Conservation (phyloP, 2,797 vertebrate species). For the Esox lucius region DNA sequence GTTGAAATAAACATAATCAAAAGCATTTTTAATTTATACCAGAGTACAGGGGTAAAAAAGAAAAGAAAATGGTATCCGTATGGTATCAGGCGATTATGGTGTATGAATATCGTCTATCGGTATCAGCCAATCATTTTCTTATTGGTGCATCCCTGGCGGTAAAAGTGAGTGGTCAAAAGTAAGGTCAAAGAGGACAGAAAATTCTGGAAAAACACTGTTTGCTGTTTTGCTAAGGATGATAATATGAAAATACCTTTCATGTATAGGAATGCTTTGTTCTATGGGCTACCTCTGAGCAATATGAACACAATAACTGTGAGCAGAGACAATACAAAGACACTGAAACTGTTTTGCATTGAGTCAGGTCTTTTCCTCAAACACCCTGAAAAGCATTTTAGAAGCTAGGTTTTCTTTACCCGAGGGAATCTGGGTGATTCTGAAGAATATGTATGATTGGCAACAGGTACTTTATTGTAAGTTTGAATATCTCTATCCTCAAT, state of each 20-base stretch:
- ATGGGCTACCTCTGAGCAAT: background rate
- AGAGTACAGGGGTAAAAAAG: too few species aligned
- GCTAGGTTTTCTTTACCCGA: background rate
- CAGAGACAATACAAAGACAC: background rate
- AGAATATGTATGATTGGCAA: background rate
- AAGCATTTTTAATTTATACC: too few species aligned
- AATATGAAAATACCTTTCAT: background rate
- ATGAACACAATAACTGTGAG: background rate
- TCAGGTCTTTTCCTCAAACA: background rate
- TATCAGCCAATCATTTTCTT: too few species aligned
- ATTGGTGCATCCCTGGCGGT: too few species aligned
- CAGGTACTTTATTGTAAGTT: background rate
- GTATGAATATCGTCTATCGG: too few species aligned
- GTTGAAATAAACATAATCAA: too few species aligned
- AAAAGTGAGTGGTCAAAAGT: background rate
- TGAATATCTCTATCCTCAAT: background rate
- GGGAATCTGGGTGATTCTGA: background rate
- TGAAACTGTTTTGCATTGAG: background rate
- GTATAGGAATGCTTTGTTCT: background rate
- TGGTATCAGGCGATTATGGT: too few species aligned
- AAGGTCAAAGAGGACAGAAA: conserved; percentile 1
- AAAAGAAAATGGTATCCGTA: too few species aligned
- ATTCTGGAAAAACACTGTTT: background rate
- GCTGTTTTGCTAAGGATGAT: background rate
- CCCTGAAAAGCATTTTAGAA: background rate